phyloP scores from a whole-genome alignment of 1,140 invertebrate genomes.

The Halictus rubicundus region DNA sequence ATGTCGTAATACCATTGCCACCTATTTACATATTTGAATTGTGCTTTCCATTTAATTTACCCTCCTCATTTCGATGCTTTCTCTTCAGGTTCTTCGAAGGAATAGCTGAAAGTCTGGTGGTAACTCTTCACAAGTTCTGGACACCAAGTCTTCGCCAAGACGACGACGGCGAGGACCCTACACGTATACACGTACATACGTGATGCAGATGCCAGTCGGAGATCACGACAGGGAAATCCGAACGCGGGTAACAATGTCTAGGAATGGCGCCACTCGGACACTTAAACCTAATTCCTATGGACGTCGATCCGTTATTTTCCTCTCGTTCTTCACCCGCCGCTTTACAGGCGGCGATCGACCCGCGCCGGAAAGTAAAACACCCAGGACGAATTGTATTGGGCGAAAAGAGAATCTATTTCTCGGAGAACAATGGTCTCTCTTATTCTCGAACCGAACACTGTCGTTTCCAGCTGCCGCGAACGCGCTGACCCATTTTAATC shows the following conservation, averaged over 20 bases:
- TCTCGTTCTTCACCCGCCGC: not conserved
- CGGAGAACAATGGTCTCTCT: not conserved
- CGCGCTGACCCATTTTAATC: not conserved
- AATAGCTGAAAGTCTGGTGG: not conserved
- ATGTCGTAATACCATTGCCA: too few species aligned
- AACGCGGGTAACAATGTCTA: slow-evolving; percentile 9
- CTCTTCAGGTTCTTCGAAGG: not conserved
- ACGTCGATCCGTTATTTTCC: slow-evolving; percentile 13
- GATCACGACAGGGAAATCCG: slow-evolving; percentile 1
- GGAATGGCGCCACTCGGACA: slow-evolving; percentile 22
- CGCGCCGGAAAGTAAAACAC: slow-evolving; percentile 9
- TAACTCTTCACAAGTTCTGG: not conserved
- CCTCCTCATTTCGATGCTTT: not conserved
- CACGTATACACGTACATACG: not conserved
- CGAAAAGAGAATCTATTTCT: not conserved
- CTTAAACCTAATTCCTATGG: slow-evolving; percentile 25
- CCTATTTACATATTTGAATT: too few species aligned
- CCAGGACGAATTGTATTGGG: not conserved
- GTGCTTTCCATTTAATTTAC: too few species aligned
- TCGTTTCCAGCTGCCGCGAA: not conserved
- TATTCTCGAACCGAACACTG: not conserved
- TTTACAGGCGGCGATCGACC: slow-evolving; percentile 4
- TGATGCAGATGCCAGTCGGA: slow-evolving; percentile 17
- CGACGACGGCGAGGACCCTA: too few species aligned
- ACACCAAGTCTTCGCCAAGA: not conserved